Base-by-base conservation (phyloP, 2,888 invertebrate genomes). In the Agapostemon virescens region DNA sequence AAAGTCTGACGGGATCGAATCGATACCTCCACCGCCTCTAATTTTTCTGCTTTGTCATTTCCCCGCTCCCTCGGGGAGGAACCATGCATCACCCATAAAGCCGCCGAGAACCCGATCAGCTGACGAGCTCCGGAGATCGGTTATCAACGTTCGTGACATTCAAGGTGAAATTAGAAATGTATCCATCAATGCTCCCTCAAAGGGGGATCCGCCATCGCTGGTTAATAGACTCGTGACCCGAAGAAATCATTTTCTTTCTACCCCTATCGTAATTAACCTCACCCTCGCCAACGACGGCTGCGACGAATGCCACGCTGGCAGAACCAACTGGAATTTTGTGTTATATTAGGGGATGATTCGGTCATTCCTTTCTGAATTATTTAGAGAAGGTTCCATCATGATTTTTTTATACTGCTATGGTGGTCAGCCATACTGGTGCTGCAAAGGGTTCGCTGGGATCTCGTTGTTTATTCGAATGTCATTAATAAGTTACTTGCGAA, bases 241-340 rank as follows among this genome's bases (percentile, higher is more conserved):
- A 49, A 58, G 23, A 80, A 80, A 80, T 79, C 69, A 74, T 69
- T 67, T 70, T 70, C 69, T 52, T 74, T 49, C 66, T 23, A 33
- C 58, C 69, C 69, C 52, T 66, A 13, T 66, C 38, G 69, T 79
- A 80, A 80, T 80, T 79, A 79, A 36, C 61, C 49, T 74, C 49
- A 3, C 23, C 69, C 64, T 33, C 49, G 49, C 11, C n/a, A n/a
- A 49, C n/a, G n/a, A 49, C 49, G 49, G 49, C 49, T 49, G 49
- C n/a, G 11, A 4, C 11, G n/a, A 49, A 49, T 49, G 49, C 49
- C 49, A 49, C 49, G 74, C 74, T 45, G 38, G 70, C 67, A 61
- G 40, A 74, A 38, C 38, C 2, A 26, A 26, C 17, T 9, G 26
- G 20, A 70, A 38, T 68, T 72, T 72, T n/a, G 52, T 30, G 42